Percentiles rank a stretch among this genome's conserved stretches.
Conservation (phyloP, 1,140 invertebrate species). For the Lethrus apterus region DNA sequence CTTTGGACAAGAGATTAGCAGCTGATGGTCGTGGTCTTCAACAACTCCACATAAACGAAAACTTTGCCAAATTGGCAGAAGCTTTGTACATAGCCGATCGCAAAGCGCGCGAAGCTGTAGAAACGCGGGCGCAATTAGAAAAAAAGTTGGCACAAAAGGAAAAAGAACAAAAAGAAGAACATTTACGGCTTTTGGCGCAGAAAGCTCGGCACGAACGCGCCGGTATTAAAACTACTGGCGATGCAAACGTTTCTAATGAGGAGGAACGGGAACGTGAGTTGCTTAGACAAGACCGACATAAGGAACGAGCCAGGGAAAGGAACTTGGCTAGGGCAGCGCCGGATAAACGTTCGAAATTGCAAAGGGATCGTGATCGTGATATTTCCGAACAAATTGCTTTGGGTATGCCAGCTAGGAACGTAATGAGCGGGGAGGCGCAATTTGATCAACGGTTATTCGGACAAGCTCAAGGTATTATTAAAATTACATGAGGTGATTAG, state of each 20-base stretch:
- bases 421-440: conserved; percentile 68
- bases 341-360: conserved; percentile 86
- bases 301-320: conserved; percentile 84
- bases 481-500: too few relatives aligned
- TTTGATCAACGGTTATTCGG: conserved; percentile 97
- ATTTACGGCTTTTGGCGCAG: conserved; percentile 85
- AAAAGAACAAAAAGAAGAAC: conserved; percentile 97
- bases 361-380: conserved; percentile 89
- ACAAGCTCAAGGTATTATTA: conserved; percentile 86
- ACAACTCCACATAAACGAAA: conserved; percentile 97
- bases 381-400: conserved; percentile 98
- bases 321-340: conserved; percentile 91
- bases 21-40: conserved; percentile 96
- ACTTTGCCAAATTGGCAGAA: conserved; percentile 97
- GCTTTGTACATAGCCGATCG: conserved; percentile 96
- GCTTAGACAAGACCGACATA: conserved; percentile 81
- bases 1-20: conserved; percentile 94
- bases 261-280: conserved; percentile 85
- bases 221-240: conserved; percentile 56
- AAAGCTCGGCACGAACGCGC: conserved; percentile 92
- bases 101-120: conserved; percentile 94
- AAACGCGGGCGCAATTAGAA: conserved; percentile 91
- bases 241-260: conserved; percentile 42
- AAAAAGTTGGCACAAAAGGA: conserved; percentile 96
- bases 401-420: conserved; percentile 83